Percentiles rank a stretch among this genome's conserved stretches.
These are phyloP conservation scores for Chloroceryle amazona DNA, from an alignment of 2,797 vertebrate genomes.

Conservation along the genomic window DNA sequence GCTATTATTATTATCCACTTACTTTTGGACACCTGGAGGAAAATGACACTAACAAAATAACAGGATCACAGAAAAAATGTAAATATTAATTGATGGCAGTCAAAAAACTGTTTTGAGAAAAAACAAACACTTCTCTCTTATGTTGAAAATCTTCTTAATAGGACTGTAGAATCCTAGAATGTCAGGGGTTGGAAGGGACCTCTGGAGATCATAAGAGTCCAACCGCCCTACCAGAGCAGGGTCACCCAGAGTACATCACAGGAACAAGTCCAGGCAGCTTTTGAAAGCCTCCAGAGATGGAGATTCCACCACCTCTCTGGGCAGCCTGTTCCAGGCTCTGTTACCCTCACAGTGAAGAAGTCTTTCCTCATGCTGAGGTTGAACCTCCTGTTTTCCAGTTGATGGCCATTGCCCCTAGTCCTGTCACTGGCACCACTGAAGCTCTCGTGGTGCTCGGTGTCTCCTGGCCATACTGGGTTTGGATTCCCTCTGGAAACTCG, in stretches of 20 bases:
- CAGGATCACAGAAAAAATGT: neutral
- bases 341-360: too few species aligned
- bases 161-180: neutral
- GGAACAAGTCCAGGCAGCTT: too few species aligned
- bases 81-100: neutral
- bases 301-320: too few species aligned
- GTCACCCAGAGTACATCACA: too few species aligned
- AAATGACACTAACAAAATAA: neutral
- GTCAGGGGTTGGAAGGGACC: too few species aligned
- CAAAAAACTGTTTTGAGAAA: slow-evolving; percentile 6
- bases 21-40: neutral
- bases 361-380: too few species aligned
- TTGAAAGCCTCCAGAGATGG: too few species aligned
- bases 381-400: too few species aligned
- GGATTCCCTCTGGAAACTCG: neutral
- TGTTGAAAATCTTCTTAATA: neutral
- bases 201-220: too few species aligned
- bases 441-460: neutral
- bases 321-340: too few species aligned
- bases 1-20: neutral
- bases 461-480: neutral
- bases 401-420: too few species aligned
- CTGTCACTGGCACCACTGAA: neutral
- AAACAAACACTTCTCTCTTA: neutral
- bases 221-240: too few species aligned